Conservation (phyloP, 1,140 invertebrate species). For the Pantala flavescens region DNA sequence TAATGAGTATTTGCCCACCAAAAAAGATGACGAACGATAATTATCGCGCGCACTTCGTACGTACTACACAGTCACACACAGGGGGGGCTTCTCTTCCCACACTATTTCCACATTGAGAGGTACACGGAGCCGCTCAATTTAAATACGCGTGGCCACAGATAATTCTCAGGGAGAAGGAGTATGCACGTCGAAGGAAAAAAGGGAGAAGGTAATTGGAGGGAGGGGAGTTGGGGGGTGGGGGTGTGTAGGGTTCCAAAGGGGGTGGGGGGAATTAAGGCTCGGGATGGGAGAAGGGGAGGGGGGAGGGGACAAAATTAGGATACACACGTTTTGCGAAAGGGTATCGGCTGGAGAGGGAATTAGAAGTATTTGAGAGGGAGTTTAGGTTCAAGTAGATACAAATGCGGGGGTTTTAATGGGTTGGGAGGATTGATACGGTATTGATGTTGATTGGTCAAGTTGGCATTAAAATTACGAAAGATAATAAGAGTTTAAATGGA, state of each 20-base stretch:
- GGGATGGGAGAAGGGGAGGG: neutral
- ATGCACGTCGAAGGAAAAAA: neutral
- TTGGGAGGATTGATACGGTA: no score
- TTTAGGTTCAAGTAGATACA: no score
- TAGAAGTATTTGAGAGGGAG: no score
- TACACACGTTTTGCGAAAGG: no score
- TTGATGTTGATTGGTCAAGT: no score
- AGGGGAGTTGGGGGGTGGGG: neutral
- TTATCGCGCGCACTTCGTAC: conserved; percentile 7
- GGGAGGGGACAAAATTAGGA: no score
- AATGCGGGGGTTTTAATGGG: no score
- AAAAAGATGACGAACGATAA: conserved; percentile 7
- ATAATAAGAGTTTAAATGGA: no score
- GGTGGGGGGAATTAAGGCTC: neutral
- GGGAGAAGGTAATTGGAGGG: neutral
- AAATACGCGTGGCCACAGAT: neutral
- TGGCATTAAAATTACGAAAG: no score
- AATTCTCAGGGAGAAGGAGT: neutral
- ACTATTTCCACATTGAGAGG: neutral
- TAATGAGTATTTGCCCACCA: conserved; percentile 1
- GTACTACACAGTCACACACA: neutral
- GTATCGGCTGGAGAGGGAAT: no score
- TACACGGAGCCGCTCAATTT: neutral
- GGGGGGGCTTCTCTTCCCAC: neutral
- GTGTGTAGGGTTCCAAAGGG: neutral